phyloP scores from a whole-genome alignment of 2,797 vertebrate genomes.

The Hippocampus kuda region DNA sequence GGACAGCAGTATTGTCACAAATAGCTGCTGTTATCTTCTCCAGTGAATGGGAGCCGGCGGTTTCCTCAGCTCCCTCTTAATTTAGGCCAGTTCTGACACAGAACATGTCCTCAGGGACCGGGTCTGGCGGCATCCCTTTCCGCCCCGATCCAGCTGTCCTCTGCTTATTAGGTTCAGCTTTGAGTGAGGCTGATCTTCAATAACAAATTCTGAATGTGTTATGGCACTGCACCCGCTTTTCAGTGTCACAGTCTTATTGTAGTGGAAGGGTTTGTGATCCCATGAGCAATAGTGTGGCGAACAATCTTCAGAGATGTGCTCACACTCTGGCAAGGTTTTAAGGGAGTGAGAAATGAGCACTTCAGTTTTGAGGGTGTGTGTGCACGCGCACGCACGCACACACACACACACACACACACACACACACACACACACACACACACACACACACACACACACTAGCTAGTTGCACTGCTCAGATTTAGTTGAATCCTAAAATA shows the following conservation, averaged over 20 bases:
- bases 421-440: background rate
- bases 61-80: conserved; percentile 55
- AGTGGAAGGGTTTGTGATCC: conserved; percentile 16
- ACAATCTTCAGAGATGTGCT: background rate
- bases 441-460: background rate
- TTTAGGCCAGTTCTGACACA: conserved; percentile 60
- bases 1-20: conserved; percentile 55
- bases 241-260: conserved; percentile 12
- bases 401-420: background rate
- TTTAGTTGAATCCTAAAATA: background rate
- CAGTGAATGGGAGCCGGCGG: conserved; percentile 45
- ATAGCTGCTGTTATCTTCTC: conserved; percentile 48
- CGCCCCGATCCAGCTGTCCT: conserved; percentile 43
- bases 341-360: background rate
- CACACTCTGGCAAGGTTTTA: background rate
- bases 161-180: conserved; percentile 48
- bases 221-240: conserved; percentile 10
- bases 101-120: conserved; percentile 38
- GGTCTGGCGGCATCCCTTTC: conserved; percentile 40
- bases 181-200: conserved; percentile 29
- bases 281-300: conserved; percentile 6
- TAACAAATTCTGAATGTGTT: conserved; percentile 24
- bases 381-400: too few relatives aligned
- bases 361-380: background rate
- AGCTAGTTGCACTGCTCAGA: background rate